Base-by-base conservation (phyloP, 2,797 vertebrate species). In the Amblyopsis hoosieri region DNA sequence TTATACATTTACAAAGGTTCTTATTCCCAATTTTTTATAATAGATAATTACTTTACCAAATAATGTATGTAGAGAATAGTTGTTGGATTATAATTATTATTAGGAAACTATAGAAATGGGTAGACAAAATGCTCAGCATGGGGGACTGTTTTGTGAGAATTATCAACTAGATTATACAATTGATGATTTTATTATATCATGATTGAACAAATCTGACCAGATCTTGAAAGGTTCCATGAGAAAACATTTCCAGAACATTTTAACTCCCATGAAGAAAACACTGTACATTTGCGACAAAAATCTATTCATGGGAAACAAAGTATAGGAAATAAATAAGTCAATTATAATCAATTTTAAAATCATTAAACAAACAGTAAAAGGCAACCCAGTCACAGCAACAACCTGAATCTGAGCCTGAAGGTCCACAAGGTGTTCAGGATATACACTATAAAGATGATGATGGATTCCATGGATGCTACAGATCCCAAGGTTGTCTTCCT, bases 151-250 rank as follows among this genome's bases (percentile, higher is more conserved):
- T 9, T 5, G 37, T 37, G 37, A 2, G 12, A 29, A 54, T 31
- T 37, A 54, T 33, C 53, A 37, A 33, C 29, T 37, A 10, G 11
- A 23, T 53, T 53, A 53, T 11, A 53, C 52, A 23, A 23, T 17
- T 13, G 31, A 42, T 49, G 31, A 17, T 57, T 72, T 80, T 64
- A 75, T 54, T 66, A 12, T 66, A 62, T 13, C 37, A 37, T 7
- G 37, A 37, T 37, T 37, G 33, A 54, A 64, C 60, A 74, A 23
- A 57, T 33, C 53, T 54, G 23, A 33, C 29, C 23, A 54, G 11
- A 33, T 54, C 3, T 53, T 52, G 6, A 17, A 52, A 52, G 50
- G 17, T 17, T 17, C 19, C 1, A 23, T 1, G 6, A 52, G 15
- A 10, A 15, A 23, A 23, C 23, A 23, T 23, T 23, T 23, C 23